phyloP scores from a whole-genome alignment of 2,797 vertebrate genomes.

The Eurystomus glaucurus region DNA sequence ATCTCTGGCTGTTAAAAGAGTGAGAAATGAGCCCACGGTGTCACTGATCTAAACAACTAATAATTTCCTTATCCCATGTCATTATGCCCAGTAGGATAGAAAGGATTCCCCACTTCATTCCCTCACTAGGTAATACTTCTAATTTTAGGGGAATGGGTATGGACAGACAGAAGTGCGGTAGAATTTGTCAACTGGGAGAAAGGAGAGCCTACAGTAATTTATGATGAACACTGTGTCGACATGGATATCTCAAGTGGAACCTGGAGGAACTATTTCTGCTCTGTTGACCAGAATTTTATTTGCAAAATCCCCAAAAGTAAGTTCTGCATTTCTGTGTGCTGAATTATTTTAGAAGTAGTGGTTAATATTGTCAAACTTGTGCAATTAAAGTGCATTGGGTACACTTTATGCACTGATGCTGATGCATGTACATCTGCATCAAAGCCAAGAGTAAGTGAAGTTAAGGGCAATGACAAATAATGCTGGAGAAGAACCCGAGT shows the following conservation, averaged over 20 bases:
- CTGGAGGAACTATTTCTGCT: conserved; percentile 88
- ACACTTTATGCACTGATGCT: not conserved
- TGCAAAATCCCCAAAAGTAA: conserved; percentile 95
- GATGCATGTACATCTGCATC: not conserved
- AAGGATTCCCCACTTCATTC: not conserved
- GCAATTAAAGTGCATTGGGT: not conserved
- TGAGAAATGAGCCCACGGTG: not conserved
- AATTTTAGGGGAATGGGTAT: conserved; percentile 90
- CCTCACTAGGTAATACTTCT: not conserved
- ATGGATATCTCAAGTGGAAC: conserved; percentile 83
- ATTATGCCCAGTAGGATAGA: not conserved
- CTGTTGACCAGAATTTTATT: conserved; percentile 86
- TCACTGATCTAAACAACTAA: not conserved
- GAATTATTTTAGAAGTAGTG: not conserved
- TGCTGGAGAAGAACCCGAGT: not conserved
- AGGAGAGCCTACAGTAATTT: conserved; percentile 74
- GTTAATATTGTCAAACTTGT: not conserved
- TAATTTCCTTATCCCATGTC: not conserved
- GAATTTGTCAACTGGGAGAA: conserved; percentile 93
- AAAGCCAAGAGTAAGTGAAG: not conserved
- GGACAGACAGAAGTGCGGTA: conserved; percentile 88
- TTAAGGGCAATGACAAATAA: not conserved
- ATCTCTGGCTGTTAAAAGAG: not conserved
- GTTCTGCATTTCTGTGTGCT: conserved; percentile 35
- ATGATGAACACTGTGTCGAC: conserved; percentile 84